Evolutionary conservation across 2,797 vertebrate species (phyloP), one percentile per base, ranked within the genome.

Genomic region (Anisognathus igniventris): DNA sequence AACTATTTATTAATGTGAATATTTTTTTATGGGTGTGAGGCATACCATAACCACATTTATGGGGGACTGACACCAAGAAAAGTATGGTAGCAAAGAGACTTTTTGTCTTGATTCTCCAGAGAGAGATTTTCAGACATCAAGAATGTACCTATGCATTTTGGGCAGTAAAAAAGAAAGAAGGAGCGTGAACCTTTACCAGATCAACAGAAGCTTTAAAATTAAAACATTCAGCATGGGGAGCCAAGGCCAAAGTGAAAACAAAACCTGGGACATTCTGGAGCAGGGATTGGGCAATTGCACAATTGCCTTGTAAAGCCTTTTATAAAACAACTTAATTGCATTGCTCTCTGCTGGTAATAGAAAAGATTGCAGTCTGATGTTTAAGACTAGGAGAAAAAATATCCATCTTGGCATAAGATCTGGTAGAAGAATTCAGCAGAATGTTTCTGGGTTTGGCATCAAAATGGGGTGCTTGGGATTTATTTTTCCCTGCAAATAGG

Each of bases 301-400:
- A 60, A 19, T 20, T 80, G 30, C 50, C 37, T 86, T 74, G 33
- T 42, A 33, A 75, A 72, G 19, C 24, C 21, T 56, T 48, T 75
- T 40, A 51, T 40, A 53, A 84, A 84, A 88, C n/a, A 73, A 9
- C 7, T 95, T 87, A 79, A 64, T 94, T 85, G 24, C 48, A 87
- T 91, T 96, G 93, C 96, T 95, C 92, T 96, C 96, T 96, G 60
- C 91, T 89, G 96, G 93, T 81, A 39, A 48, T 64, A 79, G 15
- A 25, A 24, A 73, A 94, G 33, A 85, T 76, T 89, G 91, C 96
- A 93, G 19, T 9, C 30, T 62, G 25, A 61, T 50, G 39, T 28
- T 72, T 37, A 20, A 70, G 68, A 60, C 1, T 1, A 6, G 8
- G 24, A n/a, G 16, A 44, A 60, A 64, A 82, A 14, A 7, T 2